Conservation (phyloP, 2,113 vertebrate genomes). For the Scomber scombrus region DNA sequence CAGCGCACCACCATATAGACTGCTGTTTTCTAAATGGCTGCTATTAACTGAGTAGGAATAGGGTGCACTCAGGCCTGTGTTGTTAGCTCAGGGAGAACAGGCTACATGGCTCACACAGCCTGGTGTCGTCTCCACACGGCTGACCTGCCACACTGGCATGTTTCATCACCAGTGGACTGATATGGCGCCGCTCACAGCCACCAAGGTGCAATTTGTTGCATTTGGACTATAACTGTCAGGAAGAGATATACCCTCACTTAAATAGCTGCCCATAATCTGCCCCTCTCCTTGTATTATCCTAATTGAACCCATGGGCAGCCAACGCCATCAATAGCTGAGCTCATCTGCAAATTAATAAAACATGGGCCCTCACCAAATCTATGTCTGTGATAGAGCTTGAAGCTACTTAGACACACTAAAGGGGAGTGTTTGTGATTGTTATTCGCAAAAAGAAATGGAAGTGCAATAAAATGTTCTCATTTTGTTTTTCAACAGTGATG, state of each 20-base stretch:
- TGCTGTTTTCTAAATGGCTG: conserved; percentile 75
- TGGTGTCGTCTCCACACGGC: conserved; percentile 55
- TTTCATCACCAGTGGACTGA: conserved; percentile 71
- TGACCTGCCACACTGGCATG: conserved; percentile 69
- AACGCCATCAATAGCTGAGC: conserved; percentile 85
- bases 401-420: conserved; percentile 85
- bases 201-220: conserved; percentile 84
- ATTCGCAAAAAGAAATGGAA: conserved; percentile 78
- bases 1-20: conserved; percentile 53
- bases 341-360: conserved; percentile 88
- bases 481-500: conserved; percentile 56
- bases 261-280: conserved; percentile 84
- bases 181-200: conserved; percentile 73
- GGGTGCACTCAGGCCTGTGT: conserved; percentile 50
- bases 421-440: conserved; percentile 74
- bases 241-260: conserved; percentile 86
- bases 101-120: conserved; percentile 60
- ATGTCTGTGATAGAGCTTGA: conserved; percentile 75
- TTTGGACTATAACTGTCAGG: conserved; percentile 87
- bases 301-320: conserved; percentile 86
- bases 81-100: conserved; percentile 57
- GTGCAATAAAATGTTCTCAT: conserved; percentile 75
- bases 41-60: conserved; percentile 70
- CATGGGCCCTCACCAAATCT: conserved; percentile 80
- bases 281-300: conserved; percentile 85